A percentile compares a stretch with the other conserved stretches of the same genome.
Conservation (phyloP, 2,888 invertebrate genomes). For the Leptarthrus brevirostris region DNA sequence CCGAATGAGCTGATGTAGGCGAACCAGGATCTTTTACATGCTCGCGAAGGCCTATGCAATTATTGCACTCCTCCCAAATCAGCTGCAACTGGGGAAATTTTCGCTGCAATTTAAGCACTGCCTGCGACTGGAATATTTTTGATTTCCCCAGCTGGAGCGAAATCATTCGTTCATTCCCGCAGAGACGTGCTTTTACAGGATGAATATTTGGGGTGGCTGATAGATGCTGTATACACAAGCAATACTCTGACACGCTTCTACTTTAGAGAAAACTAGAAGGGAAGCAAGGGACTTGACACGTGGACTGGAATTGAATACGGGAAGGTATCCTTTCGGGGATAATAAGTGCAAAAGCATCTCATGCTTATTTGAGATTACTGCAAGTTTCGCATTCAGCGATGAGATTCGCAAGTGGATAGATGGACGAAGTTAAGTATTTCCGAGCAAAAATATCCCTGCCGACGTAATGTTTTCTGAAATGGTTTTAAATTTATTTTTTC, state of each 20-base stretch:
- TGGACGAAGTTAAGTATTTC: too few species aligned
- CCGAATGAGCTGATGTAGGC: neutral
- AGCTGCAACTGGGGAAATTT: neutral
- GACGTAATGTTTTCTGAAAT: too few species aligned
- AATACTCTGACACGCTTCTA: neutral
- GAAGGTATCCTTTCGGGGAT: neutral
- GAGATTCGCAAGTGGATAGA: too few species aligned
- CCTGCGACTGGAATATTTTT: neutral
- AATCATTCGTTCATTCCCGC: neutral
- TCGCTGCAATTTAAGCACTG: neutral
- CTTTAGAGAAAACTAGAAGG: constrained; percentile 16
- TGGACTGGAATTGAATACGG: constrained; percentile 20
- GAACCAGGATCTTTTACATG: constrained; percentile 1
- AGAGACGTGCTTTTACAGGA: neutral
- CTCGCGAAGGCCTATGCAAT: constrained; percentile 18
- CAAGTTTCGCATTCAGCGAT: neutral
- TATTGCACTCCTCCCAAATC: constrained; percentile 46
- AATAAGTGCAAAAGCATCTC: neutral
- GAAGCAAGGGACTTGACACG: constrained; percentile 17
- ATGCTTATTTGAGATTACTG: neutral
- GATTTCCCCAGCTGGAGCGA: neutral
- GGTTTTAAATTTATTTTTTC: too few species aligned
- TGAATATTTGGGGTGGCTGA: neutral
- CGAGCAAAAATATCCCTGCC: too few species aligned
- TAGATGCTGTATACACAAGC: neutral